Evolutionary conservation across 2,888 invertebrate genomes (phyloP).

Genomic region (Dysmachus trigonus): DNA sequence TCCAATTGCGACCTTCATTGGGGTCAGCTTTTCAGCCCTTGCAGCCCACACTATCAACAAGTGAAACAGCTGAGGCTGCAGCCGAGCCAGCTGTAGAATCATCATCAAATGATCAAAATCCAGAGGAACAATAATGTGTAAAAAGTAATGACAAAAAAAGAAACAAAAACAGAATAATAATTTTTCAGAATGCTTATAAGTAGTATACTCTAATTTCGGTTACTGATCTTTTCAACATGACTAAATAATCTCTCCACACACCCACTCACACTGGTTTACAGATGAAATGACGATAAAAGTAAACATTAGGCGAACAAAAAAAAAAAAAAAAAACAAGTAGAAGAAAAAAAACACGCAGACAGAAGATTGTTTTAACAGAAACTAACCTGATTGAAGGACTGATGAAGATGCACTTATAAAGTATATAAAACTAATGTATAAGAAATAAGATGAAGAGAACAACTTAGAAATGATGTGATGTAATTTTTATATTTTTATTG

Average conservation of each 20-base stretch:
- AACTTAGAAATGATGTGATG: conserved; percentile 50
- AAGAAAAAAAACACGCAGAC: not conserved
- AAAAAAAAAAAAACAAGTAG: conserved; percentile 24
- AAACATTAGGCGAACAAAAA: conserved; percentile 2
- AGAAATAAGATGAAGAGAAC: conserved; percentile 44
- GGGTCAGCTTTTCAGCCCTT: conserved; percentile 81
- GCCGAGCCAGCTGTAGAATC: not conserved
- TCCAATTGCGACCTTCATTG: conserved; percentile 80
- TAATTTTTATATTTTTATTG: conserved; percentile 50
- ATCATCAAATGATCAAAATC: conserved; percentile 26
- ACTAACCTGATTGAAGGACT: conserved; percentile 49
- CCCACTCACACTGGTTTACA: conserved; percentile 23
- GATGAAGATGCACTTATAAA: conserved; percentile 49
- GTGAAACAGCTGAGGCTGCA: not conserved
- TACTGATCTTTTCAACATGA: conserved; percentile 28
- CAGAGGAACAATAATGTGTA: conserved; percentile 47
- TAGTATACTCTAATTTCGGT: conserved; percentile 21
- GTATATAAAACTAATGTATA: conserved; percentile 43
- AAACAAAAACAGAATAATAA: conserved; percentile 3
- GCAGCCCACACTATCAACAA: conserved; percentile 45
- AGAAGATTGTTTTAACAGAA: conserved; percentile 23
- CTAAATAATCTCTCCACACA: conserved; percentile 31
- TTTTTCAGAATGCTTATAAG: conserved; percentile 31
- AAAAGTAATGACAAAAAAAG: conserved; percentile 2
- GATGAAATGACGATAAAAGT: not conserved